Conservation (phyloP, 2,797 vertebrate genomes). For the Gymnoscopelus microlampas region DNA sequence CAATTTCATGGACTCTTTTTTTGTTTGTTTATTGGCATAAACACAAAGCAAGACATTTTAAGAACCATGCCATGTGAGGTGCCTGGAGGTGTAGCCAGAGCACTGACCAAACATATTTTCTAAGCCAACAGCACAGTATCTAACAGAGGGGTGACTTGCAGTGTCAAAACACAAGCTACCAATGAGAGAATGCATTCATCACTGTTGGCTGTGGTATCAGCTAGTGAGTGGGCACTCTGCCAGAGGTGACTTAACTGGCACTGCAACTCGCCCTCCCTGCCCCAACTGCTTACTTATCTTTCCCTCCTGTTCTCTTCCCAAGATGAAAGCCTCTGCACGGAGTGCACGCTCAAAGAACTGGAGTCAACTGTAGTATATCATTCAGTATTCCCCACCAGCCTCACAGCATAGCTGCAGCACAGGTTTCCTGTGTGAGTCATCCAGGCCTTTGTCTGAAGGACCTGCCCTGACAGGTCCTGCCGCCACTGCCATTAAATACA, state of each 20-base stretch:
- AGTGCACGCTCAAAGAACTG: background rate
- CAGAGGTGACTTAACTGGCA: background rate
- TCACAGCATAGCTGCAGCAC: conserved; percentile 46
- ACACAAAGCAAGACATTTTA: conserved; percentile 30
- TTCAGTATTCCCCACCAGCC: conserved; percentile 19
- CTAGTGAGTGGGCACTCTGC: background rate
- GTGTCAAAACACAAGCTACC: background rate
- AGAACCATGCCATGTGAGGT: conserved; percentile 1
- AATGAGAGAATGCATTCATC: background rate
- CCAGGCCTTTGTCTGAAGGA: conserved; percentile 18
- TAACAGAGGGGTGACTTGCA: conserved; percentile 3
- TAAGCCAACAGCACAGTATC: too few relatives aligned
- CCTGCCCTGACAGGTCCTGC: conserved; percentile 41
- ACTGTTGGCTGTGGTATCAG: background rate
- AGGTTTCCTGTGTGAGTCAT: conserved; percentile 65
- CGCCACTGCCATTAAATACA: conserved; percentile 1
- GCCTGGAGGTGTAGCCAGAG: too few relatives aligned
- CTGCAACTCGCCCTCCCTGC: background rate
- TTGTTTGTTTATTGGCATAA: too few relatives aligned
- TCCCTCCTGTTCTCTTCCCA: conserved; percentile 9
- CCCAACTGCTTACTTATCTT: background rate
- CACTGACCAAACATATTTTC: too few relatives aligned
- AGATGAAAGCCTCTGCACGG: conserved; percentile 2
- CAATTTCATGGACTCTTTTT: conserved; percentile 54
- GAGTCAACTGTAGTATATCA: background rate